Percentiles rank a stretch among this genome's conserved stretches.
Conservation (phyloP, 2,113 vertebrate species). For the Naja naja region DNA sequence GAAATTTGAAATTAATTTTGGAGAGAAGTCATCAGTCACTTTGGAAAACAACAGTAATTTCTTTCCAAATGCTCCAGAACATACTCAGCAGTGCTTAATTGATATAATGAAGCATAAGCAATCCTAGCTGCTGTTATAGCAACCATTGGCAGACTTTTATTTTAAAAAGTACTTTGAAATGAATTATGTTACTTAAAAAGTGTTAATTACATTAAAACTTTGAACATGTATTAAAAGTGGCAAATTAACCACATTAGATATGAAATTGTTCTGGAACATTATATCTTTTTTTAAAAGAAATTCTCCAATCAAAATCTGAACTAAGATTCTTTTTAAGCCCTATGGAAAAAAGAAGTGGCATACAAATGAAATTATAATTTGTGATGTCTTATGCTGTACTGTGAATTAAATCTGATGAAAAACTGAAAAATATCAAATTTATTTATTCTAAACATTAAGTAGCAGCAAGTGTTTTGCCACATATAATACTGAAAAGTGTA, state of each 20-base stretch:
- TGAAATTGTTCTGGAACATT: neutral
- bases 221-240: neutral
- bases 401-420: neutral
- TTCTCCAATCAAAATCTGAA: neutral
- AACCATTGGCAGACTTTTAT: neutral
- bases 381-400: neutral
- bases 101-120: neutral
- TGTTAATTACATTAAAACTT: neutral
- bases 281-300: neutral
- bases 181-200: neutral
- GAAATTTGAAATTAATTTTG: constrained; percentile 13
- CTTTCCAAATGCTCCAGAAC: neutral
- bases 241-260: neutral
- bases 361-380: neutral
- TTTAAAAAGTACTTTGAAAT: neutral
- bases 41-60: neutral
- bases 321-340: neutral
- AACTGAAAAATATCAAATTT: neutral
- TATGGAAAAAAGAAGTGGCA: neutral
- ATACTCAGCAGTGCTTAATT: neutral
- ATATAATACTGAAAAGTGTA: neutral
- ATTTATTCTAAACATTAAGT: neutral
- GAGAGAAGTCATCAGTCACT: neutral
- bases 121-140: neutral
- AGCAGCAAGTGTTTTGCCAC: neutral